Percentiles rank a stretch among this genome's conserved stretches.
phyloP scores from a whole-genome alignment of 2,113 vertebrate species.

The Polyodon spathula region DNA sequence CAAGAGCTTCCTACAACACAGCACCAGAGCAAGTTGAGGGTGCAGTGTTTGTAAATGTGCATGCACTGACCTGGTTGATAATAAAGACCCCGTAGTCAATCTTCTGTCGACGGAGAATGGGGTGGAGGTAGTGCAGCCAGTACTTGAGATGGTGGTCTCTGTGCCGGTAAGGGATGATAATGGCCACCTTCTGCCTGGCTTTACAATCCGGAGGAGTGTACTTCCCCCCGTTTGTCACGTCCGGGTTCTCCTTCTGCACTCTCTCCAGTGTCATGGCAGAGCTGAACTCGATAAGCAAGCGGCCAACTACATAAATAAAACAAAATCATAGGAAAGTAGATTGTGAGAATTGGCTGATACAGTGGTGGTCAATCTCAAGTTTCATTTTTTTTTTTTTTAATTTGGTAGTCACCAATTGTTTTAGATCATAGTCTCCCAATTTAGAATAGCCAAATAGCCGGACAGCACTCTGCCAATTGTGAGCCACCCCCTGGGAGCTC shows the following conservation, averaged over 20 bases:
- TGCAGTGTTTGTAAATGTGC: no score
- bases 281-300: constrained; percentile 92
- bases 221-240: constrained; percentile 82
- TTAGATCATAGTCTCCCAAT: no score
- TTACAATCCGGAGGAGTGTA: constrained; percentile 80
- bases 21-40: no score
- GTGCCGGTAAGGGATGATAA: constrained; percentile 95
- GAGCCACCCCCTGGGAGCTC: no score
- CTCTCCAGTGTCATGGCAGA: constrained; percentile 94
- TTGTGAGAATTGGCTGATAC: neutral
- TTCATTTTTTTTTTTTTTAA: neutral
- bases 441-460: no score
- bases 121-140: constrained; percentile 97
- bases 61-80: constrained; percentile 80
- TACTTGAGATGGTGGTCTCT: constrained; percentile 94
- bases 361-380: neutral
- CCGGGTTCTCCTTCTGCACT: constrained; percentile 92
- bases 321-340: constrained; percentile 4
- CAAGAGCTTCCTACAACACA: no score
- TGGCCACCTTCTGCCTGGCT: constrained; percentile 86
- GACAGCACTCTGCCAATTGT: no score
- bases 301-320: constrained; percentile 71
- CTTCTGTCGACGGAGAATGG: constrained; percentile 87
- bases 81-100: constrained; percentile 93
- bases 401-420: no score